Conservation (phyloP, 2,113 vertebrate species). For the Laticauda colubrina region DNA sequence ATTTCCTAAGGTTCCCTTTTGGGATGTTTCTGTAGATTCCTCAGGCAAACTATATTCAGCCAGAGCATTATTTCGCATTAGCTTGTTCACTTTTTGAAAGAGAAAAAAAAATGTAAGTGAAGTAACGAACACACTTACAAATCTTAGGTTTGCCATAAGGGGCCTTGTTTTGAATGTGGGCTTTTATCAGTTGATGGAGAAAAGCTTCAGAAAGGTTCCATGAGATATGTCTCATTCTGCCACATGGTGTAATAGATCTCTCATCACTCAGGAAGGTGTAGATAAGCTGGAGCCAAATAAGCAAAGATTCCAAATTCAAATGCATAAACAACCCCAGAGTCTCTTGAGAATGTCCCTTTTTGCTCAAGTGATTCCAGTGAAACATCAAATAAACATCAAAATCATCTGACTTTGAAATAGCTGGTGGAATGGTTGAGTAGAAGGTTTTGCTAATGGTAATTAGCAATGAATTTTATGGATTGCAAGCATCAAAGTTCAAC, state of each 20-base stretch:
- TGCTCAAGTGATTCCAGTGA: neutral
- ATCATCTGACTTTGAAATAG: neutral
- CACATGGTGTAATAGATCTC: neutral
- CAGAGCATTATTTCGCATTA: neutral
- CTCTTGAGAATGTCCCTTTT: neutral
- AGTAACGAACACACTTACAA: neutral
- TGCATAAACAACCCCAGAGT: neutral
- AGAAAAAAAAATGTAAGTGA: neutral
- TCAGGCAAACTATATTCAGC: neutral
- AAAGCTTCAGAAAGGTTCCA: constrained; percentile 8
- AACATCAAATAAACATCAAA: neutral
- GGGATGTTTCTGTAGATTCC: neutral
- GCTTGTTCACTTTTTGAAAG: neutral
- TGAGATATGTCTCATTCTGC: neutral
- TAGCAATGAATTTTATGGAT: neutral
- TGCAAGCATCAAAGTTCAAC: neutral
- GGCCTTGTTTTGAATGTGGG: neutral
- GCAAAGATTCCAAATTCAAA: neutral
- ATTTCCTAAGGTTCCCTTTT: neutral
- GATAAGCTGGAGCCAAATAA: constrained; percentile 8
- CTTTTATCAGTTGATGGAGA: constrained; percentile 8
- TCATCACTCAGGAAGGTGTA: neutral
- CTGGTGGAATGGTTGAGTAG: neutral
- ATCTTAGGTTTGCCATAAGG: neutral
- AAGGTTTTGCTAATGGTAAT: neutral